Conservation (phyloP, 2,888 invertebrate species). For the Pocota personata region DNA sequence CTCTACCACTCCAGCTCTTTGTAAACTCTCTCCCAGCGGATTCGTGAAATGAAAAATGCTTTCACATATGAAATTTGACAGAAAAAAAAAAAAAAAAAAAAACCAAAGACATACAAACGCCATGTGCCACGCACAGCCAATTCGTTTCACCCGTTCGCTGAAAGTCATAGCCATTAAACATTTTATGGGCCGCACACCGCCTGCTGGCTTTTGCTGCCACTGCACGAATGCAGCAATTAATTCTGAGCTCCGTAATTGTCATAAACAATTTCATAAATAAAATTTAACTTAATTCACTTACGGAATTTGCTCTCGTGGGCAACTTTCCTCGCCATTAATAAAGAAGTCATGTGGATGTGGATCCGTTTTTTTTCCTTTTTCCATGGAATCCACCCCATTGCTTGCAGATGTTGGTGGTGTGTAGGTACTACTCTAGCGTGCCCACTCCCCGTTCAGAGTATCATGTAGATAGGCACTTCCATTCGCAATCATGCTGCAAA, state of each 20-base stretch:
- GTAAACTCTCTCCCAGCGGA: constrained; percentile 8
- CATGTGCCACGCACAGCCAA: constrained; percentile 64
- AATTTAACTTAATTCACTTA: constrained; percentile 72
- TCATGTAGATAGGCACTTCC: constrained; percentile 51
- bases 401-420: not conserved
- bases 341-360: constrained; percentile 54
- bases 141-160: constrained; percentile 53
- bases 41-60: constrained; percentile 12
- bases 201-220: constrained; percentile 57
- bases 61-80: constrained; percentile 18
- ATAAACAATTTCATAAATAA: constrained; percentile 74
- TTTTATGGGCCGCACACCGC: constrained; percentile 47
- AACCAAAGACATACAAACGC: constrained; percentile 1
- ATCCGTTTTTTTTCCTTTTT: not conserved
- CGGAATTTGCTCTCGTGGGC: constrained; percentile 62
- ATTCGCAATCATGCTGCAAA: constrained; percentile 68
- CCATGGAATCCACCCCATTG: not conserved
- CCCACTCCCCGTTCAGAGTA: constrained; percentile 3
- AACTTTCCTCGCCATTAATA: constrained; percentile 68
- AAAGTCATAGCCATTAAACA: constrained; percentile 55
- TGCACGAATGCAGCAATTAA: constrained; percentile 73
- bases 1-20: not conserved
- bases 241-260: constrained; percentile 67
- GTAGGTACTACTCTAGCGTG: not conserved
- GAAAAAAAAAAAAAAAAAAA: constrained; percentile 25